Evolutionary conservation across 2,888 invertebrate genomes (phyloP).

Genomic region (Coecobrya sp.): DNA sequence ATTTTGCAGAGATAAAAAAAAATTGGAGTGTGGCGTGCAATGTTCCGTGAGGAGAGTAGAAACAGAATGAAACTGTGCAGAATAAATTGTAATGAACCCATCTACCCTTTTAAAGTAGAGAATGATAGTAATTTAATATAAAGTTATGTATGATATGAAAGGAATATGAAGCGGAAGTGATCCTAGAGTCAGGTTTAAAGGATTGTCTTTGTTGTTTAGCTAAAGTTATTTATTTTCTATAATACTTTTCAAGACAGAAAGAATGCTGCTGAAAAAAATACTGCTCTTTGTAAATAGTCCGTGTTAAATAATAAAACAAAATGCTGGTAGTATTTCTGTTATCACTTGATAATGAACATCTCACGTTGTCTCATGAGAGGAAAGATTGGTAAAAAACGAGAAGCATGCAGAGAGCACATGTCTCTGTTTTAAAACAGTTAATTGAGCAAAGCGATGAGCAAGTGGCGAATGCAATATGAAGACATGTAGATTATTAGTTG

Average conservation of each 20-base stretch:
- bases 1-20: neutral
- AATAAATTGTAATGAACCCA: neutral
- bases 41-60: neutral
- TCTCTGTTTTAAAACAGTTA: neutral
- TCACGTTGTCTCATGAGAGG: too few species aligned
- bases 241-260: neutral
- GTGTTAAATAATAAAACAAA: neutral
- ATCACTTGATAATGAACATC: neutral
- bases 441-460: neutral
- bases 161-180: neutral
- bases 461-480: too few species aligned
- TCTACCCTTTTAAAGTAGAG: neutral
- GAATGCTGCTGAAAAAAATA: neutral
- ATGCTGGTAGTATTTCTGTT: neutral
- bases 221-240: neutral
- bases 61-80: neutral
- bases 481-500: too few species aligned
- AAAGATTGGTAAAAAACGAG: too few species aligned
- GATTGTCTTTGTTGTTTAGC: too few species aligned
- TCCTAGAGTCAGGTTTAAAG: too few species aligned
- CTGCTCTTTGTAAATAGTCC: constrained; percentile 7
- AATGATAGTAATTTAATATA: neutral
- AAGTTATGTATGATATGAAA: neutral
- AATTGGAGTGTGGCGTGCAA: constrained; percentile 4
- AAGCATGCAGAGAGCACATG: constrained; percentile 9